Conservation (phyloP, 2,113 vertebrate genomes). For the Python bivittatus region DNA sequence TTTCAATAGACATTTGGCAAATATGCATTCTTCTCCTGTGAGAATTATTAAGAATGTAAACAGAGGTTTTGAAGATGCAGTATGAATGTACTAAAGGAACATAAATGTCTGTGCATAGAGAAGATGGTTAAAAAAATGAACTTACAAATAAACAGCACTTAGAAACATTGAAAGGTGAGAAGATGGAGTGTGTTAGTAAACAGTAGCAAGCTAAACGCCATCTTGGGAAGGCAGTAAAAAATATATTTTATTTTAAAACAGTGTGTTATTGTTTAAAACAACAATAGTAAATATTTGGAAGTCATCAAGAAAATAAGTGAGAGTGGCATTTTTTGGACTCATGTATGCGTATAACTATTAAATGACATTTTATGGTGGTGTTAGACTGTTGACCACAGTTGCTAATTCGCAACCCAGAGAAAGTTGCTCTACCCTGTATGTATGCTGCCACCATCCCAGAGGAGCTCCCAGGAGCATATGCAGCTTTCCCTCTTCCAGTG, state of each 20-base stretch:
- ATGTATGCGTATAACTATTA: background rate
- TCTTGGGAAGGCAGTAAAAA: background rate
- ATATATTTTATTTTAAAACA: background rate
- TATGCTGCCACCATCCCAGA: background rate
- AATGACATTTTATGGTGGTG: background rate
- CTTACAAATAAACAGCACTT: background rate
- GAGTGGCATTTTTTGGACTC: background rate
- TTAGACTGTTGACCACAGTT: background rate
- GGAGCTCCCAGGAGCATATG: background rate
- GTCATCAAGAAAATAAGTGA: background rate
- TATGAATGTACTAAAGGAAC: background rate
- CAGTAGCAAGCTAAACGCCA: background rate
- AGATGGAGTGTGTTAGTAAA: too few species aligned
- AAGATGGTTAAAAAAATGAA: background rate
- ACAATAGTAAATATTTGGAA: background rate
- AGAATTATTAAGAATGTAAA: background rate
- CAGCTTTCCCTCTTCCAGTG: background rate
- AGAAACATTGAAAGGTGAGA: background rate
- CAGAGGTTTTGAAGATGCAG: background rate
- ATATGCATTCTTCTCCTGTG: background rate
- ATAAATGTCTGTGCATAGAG: background rate
- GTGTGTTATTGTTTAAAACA: too few species aligned
- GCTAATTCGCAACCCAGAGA: background rate
- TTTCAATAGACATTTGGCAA: background rate
- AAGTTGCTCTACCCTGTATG: background rate